Evolutionary conservation across 2,113 vertebrate species (phyloP).

Genomic region (Chionis minor): DNA sequence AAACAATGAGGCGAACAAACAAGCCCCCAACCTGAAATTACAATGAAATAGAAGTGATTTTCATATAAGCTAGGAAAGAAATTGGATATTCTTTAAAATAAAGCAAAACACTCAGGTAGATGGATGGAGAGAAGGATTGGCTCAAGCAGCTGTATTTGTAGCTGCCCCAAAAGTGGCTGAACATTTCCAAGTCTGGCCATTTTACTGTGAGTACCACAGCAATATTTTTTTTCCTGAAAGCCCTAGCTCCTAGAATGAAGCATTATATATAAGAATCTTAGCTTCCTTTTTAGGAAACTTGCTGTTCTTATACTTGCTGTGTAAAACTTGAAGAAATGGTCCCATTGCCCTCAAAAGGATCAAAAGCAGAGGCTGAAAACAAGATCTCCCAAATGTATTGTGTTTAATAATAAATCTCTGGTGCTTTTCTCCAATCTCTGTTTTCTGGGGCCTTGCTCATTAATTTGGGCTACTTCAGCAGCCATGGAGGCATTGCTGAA

Average conservation of each 20-base stretch:
- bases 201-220: not conserved
- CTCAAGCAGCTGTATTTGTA: not conserved
- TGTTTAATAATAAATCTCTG: not conserved
- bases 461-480: not conserved
- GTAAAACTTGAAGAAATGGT: not conserved
- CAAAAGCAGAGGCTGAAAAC: not conserved
- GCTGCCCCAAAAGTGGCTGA: not conserved
- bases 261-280: not conserved
- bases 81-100: not conserved
- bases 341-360: not conserved
- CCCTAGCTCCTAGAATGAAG: not conserved
- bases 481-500: not conserved
- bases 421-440: not conserved
- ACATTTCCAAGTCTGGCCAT: not conserved
- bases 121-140: not conserved
- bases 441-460: not conserved
- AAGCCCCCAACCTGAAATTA: not conserved
- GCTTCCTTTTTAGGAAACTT: not conserved
- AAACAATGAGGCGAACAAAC: not conserved
- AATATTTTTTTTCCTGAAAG: not conserved
- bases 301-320: not conserved
- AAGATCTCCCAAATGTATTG: not conserved
- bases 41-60: not conserved
- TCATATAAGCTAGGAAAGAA: not conserved
- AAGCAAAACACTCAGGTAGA: not conserved